Evolutionary conservation across 2,113 vertebrate genomes (phyloP).

Genomic region (Rhagologus leucostigma): DNA sequence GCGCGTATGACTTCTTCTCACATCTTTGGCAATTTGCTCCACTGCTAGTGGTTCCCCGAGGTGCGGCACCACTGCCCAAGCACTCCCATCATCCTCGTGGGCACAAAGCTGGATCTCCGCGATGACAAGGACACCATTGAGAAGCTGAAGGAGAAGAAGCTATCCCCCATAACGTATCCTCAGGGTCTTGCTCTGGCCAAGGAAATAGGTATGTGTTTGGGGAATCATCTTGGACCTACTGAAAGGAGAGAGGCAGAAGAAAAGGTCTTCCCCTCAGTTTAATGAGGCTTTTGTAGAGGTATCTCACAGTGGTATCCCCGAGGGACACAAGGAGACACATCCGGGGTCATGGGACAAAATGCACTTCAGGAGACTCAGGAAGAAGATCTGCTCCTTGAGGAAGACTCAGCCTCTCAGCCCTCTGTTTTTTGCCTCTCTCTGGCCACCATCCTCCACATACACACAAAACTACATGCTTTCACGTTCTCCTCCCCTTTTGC

Average conservation of each 20-base stretch:
- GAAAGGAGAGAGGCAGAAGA: neutral
- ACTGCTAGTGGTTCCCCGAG: constrained; percentile 78
- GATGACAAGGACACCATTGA: constrained; percentile 85
- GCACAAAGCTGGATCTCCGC: constrained; percentile 82
- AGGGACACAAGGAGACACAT: neutral
- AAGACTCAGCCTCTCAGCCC: neutral
- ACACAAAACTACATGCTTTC: neutral
- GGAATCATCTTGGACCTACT: neutral
- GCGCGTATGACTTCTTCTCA: neutral
- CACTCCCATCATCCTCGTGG: constrained; percentile 83
- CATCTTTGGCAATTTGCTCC: neutral
- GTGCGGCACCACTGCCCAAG: constrained; percentile 82
- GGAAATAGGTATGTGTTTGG: constrained; percentile 73
- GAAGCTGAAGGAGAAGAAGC: constrained; percentile 84
- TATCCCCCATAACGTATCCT: constrained; percentile 79
- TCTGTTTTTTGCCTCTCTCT: neutral
- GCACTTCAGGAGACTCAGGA: neutral
- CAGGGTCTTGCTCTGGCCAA: constrained; percentile 83
- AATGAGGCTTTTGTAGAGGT: neutral
- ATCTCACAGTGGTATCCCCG: neutral
- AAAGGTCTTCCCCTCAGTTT: neutral
- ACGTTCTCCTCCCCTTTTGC: neutral
- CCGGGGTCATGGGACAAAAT: neutral
- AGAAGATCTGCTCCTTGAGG: neutral
- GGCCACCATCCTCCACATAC: neutral